phyloP scores from a whole-genome alignment of 2,113 vertebrate genomes.

The Pachyramphus minor region DNA sequence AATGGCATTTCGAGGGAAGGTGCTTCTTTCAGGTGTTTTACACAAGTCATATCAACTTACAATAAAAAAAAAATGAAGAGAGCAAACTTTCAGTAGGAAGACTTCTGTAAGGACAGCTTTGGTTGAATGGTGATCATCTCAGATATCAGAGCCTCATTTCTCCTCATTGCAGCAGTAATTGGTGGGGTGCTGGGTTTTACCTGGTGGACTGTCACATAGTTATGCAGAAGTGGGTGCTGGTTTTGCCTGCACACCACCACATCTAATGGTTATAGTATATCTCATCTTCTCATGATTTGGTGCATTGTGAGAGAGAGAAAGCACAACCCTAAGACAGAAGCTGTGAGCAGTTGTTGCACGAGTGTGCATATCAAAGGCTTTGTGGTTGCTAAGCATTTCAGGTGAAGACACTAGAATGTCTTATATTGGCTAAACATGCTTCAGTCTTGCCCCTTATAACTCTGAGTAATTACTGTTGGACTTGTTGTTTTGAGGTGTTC shows the following conservation, averaged over 20 bases:
- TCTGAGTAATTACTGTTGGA: background rate
- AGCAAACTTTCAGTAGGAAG: background rate
- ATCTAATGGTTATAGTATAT: background rate
- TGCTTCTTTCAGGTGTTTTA: background rate
- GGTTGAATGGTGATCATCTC: background rate
- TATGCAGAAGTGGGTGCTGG: rapidly evolving
- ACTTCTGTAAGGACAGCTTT: background rate
- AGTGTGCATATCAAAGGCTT: background rate
- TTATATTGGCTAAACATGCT: rapidly evolving
- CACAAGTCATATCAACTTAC: background rate
- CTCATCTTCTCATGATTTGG: rapidly evolving
- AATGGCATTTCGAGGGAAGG: rapidly evolving
- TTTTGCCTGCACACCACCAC: background rate
- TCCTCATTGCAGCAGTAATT: background rate
- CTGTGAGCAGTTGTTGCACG: background rate
- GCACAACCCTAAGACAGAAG: background rate
- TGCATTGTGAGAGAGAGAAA: background rate
- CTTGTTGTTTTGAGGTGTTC: background rate
- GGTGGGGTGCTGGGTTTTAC: background rate
- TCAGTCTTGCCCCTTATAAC: background rate
- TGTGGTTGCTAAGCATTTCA: background rate
- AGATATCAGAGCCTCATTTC: background rate
- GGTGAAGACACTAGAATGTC: background rate
- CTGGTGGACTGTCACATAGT: background rate
- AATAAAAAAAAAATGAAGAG: background rate